phyloP scores from a whole-genome alignment of 2,888 invertebrate genomes.

The Caenorhabditis macrosperma region DNA sequence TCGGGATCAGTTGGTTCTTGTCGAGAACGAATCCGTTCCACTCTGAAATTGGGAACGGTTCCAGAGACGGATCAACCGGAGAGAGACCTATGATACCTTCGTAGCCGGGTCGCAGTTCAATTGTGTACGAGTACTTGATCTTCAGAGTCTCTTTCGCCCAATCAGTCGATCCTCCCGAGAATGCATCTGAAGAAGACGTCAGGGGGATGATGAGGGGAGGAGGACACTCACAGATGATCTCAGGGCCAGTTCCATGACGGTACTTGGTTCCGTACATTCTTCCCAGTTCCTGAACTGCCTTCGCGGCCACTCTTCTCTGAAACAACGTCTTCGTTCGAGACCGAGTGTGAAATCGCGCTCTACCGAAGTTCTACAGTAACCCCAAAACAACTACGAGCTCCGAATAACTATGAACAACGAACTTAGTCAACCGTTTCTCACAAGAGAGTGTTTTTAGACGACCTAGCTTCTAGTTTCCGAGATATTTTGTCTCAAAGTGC shows the following conservation, averaged over 20 bases:
- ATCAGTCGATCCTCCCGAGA: constrained; percentile 78
- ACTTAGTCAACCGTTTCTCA: too few species aligned
- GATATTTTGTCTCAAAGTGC: too few species aligned
- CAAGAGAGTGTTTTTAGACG: too few species aligned
- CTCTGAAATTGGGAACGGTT: constrained; percentile 59
- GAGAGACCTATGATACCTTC: constrained; percentile 71
- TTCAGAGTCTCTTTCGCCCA: constrained; percentile 79
- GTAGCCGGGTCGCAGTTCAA: constrained; percentile 77
- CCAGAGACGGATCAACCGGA: not conserved
- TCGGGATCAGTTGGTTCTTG: constrained; percentile 75
- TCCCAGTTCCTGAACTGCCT: constrained; percentile 74
- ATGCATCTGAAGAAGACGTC: constrained; percentile 72
- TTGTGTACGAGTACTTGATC: constrained; percentile 79
- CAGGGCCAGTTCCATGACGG: constrained; percentile 78
- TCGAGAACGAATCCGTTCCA: constrained; percentile 79
- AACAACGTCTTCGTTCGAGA: constrained; percentile 31
- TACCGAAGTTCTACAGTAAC: too few species aligned
- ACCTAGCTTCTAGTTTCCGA: too few species aligned
- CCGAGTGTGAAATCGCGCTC: not conserved
- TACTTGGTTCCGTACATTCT: constrained; percentile 78
- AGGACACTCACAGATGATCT: constrained; percentile 79
- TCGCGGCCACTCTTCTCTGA: constrained; percentile 76
- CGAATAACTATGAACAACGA: too few species aligned
- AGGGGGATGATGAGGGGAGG: too few species aligned
- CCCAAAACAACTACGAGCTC: too few species aligned